Conservation (phyloP, 2,113 vertebrate genomes). For the Alligator sinensis region DNA sequence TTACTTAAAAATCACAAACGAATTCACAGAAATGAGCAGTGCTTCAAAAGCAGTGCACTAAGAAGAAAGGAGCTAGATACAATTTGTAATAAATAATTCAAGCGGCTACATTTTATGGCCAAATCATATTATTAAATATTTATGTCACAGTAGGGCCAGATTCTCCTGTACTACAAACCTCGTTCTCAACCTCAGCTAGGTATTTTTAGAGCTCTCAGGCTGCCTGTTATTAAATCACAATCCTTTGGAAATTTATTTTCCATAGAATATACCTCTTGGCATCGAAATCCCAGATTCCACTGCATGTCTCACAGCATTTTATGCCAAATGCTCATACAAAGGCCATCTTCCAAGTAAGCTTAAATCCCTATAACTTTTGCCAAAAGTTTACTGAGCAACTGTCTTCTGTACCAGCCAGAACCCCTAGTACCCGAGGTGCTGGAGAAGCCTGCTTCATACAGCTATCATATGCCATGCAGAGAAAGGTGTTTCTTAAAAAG, state of each 20-base stretch:
- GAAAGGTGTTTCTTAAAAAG: neutral
- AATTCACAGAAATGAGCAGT: neutral
- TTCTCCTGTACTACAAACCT: accelerated
- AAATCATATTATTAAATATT: neutral
- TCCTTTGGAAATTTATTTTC: neutral
- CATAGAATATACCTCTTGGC: neutral
- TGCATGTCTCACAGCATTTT: accelerated
- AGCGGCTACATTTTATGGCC: neutral
- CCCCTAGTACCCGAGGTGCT: too few species aligned
- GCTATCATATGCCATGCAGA: neutral
- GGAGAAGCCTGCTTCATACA: neutral
- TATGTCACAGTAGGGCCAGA: accelerated
- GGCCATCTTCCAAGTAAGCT: neutral
- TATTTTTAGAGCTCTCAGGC: neutral
- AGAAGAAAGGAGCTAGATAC: neutral
- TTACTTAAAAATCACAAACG: neutral
- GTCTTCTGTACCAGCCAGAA: neutral
- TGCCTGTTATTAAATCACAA: neutral
- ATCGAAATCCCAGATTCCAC: neutral
- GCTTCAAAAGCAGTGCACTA: neutral
- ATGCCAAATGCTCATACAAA: neutral
- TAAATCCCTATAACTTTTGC: neutral
- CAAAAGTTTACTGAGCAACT: neutral
- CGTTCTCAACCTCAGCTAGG: neutral
- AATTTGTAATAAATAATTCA: neutral